Evolutionary conservation across 1,140 invertebrate species (phyloP).

Genomic region (Ericerus pela): DNA sequence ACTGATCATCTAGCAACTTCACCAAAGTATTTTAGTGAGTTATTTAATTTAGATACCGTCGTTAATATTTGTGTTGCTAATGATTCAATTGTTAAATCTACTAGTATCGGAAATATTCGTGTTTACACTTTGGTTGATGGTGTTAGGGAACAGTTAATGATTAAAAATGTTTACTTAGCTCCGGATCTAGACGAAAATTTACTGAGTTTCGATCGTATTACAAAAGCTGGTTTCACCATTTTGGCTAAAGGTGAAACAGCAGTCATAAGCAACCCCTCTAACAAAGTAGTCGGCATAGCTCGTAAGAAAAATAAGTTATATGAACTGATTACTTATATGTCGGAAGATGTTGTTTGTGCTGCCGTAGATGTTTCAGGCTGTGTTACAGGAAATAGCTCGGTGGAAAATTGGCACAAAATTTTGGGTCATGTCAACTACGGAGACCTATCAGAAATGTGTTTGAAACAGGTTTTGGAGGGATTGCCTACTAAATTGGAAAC

Average conservation of each 20-base stretch:
- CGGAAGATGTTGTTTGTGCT: no score
- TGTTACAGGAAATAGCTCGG: neutral
- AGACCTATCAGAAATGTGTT: slow-evolving; percentile 19
- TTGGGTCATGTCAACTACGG: slow-evolving; percentile 22
- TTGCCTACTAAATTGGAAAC: neutral
- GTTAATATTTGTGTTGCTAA: slow-evolving; percentile 20
- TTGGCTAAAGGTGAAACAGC: slow-evolving; percentile 15
- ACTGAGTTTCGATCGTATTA: no score
- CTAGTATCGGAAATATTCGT: slow-evolving; percentile 17
- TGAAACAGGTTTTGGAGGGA: neutral
- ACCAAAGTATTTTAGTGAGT: slow-evolving; percentile 15
- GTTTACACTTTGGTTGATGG: slow-evolving; percentile 17
- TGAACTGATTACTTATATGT: neutral
- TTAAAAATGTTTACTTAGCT: slow-evolving; percentile 20
- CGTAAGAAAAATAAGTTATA: no score
- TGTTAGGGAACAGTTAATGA: slow-evolving; percentile 14
- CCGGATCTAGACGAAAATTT: slow-evolving; percentile 17
- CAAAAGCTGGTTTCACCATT: no score
- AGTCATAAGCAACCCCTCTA: neutral
- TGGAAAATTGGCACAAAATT: slow-evolving; percentile 13
- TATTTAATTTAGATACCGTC: slow-evolving; percentile 18
- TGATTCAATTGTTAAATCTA: slow-evolving; percentile 15
- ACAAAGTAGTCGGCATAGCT: no score
- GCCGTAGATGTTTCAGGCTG: neutral
- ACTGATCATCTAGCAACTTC: slow-evolving; percentile 22